Evolutionary conservation across 2,113 vertebrate species (phyloP).

Genomic region (Gulo gulo): DNA sequence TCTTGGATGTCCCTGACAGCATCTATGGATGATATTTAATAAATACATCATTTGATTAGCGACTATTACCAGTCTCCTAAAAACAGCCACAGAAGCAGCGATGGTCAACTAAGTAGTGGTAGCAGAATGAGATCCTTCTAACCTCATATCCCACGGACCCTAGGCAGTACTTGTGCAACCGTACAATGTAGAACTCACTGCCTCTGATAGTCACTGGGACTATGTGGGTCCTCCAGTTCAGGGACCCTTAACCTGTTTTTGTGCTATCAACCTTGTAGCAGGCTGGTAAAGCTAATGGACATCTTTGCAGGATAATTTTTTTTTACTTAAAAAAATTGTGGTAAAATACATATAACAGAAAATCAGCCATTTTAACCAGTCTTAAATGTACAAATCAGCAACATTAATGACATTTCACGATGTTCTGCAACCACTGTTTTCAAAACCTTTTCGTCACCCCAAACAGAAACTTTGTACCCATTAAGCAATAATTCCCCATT

Average conservation of each 20-base stretch:
- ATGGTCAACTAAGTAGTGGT: not conserved
- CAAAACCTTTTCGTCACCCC: conserved; percentile 5
- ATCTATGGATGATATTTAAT: not conserved
- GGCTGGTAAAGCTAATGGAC: not conserved
- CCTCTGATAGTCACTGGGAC: not conserved
- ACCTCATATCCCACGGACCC: not conserved
- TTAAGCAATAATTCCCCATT: not conserved
- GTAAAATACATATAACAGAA: not conserved
- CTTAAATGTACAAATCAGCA: not conserved
- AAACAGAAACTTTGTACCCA: conserved; percentile 43
- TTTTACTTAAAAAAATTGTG: not conserved
- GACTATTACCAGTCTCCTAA: not conserved
- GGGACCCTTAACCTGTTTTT: not conserved
- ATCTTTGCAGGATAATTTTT: not conserved
- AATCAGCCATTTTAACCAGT: not conserved
- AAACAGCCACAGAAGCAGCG: not conserved
- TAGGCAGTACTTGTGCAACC: rapidly evolving
- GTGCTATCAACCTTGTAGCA: not conserved
- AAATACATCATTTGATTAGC: not conserved
- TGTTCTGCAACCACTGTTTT: conserved; percentile 39
- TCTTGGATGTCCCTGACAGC: not conserved
- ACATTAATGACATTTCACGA: not conserved
- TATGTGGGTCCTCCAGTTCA: not conserved
- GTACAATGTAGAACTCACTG: not conserved
- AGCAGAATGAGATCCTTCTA: not conserved